A percentile compares a stretch with the other conserved stretches of the same genome.
These are phyloP conservation scores for Nerophis ophidion DNA, from an alignment of 2,113 vertebrate genomes.

Conservation along the genomic window DNA sequence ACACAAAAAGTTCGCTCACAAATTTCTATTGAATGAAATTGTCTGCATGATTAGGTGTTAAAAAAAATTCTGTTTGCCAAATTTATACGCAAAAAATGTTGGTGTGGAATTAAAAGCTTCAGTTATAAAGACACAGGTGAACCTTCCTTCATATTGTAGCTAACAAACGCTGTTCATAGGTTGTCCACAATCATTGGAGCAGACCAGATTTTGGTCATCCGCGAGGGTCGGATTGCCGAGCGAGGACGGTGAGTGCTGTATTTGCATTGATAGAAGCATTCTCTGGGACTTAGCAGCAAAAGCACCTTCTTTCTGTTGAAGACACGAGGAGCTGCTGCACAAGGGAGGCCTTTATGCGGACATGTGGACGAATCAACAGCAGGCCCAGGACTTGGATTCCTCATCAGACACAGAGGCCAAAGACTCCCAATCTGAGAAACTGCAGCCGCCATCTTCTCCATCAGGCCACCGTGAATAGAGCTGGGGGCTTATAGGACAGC, in stretches of 20 bases:
- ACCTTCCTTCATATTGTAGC: not conserved
- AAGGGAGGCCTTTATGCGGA: constrained; percentile 81
- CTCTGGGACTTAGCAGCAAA: not conserved
- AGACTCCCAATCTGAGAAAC: constrained; percentile 71
- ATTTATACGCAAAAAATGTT: too few relatives aligned
- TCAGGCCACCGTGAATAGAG: constrained; percentile 15
- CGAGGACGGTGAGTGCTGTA: constrained; percentile 77
- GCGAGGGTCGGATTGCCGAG: constrained; percentile 80
- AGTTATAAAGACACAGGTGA: too few relatives aligned
- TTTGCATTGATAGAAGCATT: not conserved
- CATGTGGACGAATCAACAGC: constrained; percentile 91
- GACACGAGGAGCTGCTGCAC: constrained; percentile 84
- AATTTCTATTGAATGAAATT: too few relatives aligned
- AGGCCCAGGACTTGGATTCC: constrained; percentile 64
- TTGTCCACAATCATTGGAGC: constrained; percentile 88
- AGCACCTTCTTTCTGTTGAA: constrained; percentile 38
- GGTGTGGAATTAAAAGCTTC: too few relatives aligned
- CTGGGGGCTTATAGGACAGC: too few relatives aligned
- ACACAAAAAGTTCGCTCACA: too few relatives aligned
- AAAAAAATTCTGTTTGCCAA: too few relatives aligned
- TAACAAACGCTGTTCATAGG: constrained; percentile 54
- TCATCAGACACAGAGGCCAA: constrained; percentile 73
- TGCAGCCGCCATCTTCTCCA: constrained; percentile 62
- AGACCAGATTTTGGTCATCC: constrained; percentile 92
- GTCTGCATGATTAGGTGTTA: too few relatives aligned